Evolutionary conservation across 2,113 vertebrate genomes (phyloP), one percentile per base, ranked within the genome.

Genomic region (Phrynosoma blainvillii): DNA sequence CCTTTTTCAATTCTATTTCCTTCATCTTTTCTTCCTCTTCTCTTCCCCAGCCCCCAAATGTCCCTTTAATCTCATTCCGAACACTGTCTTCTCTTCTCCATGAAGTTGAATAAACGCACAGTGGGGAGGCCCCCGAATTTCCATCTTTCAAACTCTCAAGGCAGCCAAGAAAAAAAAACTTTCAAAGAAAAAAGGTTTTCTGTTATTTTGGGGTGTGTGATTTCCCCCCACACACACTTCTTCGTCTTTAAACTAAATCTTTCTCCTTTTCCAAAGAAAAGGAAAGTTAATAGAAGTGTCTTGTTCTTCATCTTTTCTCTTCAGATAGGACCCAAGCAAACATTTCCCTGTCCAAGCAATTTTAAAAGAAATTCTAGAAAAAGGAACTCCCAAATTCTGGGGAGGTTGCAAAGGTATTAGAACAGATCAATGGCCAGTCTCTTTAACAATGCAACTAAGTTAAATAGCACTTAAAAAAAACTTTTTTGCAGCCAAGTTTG

Each of bases 1-100:
- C 47, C 47, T 47, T 47, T 47, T 47, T 25, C 59, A 13, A 18
- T 76, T 59, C 79, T 25, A 82, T 47, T 74, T 92, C 56, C 76
- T 36, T 21, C 21, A 9, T 23, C 42, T 18, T 84, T 30, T 36
- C 25, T 18, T 20, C 73, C 16, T 6, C 73, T 5, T 11, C 1
- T 7, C 25, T 52, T 23, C 13, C 10, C 11, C 47, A 78, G 47
- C 4, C 21, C 79, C 62, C 80, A 18, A n/a, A 9, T 81, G 47
- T n/a, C 30, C 11, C 65, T 92, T 94, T 92, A 90, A 94, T 95
- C 94, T 94, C 91, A 25, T 90, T 88, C 89, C 89, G 92, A 83
- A 82, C 92, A 54, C 93, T 20, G 79, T 66, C 78, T 85, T 90
- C 89, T 93, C 91, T 75, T 89, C 73, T 81, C 90, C 82, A 56